Evolutionary conservation across 1,140 invertebrate species (phyloP), one percentile per base, ranked within the genome.

Genomic region (Yoshiicerus persimilis): DNA sequence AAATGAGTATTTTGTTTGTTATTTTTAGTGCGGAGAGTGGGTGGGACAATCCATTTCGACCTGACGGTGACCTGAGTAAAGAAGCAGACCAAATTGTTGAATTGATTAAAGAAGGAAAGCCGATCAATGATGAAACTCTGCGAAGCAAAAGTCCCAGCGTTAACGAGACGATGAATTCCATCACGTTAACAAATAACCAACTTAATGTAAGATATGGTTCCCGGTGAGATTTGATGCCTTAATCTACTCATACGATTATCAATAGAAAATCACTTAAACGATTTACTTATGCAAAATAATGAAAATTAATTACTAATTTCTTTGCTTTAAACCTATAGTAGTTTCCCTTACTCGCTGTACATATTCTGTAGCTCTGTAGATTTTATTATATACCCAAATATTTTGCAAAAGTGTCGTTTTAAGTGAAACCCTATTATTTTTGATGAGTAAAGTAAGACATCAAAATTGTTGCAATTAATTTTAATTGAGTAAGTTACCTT

Each of bases 81-180:
- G 98, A 99, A 93, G 97, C 98, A 23, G 98, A 99, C 92, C 97
- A 98, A 93, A 98, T 99, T 90, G 97, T 99, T 36, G 96, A 97
- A 91, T 94, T 97, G 92, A 98, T 98, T 92, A 97, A 97, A 93
- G 96, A 96, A 88, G 96, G 96, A 64, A 96, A 96, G 91, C 96
- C 96, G 77, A 96, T 97, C 91, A 96, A 91, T 85, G 90, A 91
- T 39, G 90, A 91, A 89, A 91, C 84, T 27, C 88, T 91, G 23
- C 87, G 89, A 70, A 90, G 30, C 90, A 93, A 91, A 91, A 90
- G 89, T 86, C 87, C 88, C 70, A 88, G 88, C 66, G 90, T 90
- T 38, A 90, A 89, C 66, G 90, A 90, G 23, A 86, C 88, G 25
- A 89, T 90, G 88, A 89, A 90, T 62, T 88, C 89, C 34, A 83